Percentiles rank a stretch among this genome's conserved stretches.
Conservation (phyloP, 1,140 invertebrate species). For the Habropoda laboriosa region DNA sequence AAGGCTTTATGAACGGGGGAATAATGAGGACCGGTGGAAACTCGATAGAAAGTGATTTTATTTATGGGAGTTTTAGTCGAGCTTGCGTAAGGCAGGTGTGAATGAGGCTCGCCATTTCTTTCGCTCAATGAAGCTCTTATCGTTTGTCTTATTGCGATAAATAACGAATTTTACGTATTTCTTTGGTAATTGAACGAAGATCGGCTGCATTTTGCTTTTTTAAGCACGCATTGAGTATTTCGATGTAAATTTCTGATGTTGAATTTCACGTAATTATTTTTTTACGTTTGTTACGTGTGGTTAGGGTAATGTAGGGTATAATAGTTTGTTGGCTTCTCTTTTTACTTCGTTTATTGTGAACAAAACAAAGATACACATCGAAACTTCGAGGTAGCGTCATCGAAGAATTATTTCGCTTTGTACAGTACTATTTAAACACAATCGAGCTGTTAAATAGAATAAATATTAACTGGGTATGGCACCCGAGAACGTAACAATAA, state of each 20-base stretch:
- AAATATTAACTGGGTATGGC: conserved; percentile 74
- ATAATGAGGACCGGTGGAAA: conserved; percentile 6
- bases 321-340: background rate
- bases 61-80: no score
- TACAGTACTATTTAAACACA: conserved; percentile 9
- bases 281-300: background rate
- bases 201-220: no score
- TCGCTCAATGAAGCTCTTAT: no score
- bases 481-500: conserved; percentile 66
- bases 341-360: conserved; percentile 41
- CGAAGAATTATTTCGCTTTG: conserved; percentile 34
- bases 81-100: background rate
- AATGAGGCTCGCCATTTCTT: no score
- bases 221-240: no score
- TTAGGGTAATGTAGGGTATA: background rate
- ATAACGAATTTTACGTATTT: no score
- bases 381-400: conserved; percentile 34
- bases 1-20: conserved; percentile 6
- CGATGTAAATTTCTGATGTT: no score
- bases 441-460: conserved; percentile 18
- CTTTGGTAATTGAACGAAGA: no score
- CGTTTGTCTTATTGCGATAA: no score
- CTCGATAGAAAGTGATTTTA: conserved; percentile 29
- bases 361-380: conserved; percentile 23
- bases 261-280: background rate